Conservation (phyloP, 1,140 invertebrate species). For the Drosophila ercepeae region DNA sequence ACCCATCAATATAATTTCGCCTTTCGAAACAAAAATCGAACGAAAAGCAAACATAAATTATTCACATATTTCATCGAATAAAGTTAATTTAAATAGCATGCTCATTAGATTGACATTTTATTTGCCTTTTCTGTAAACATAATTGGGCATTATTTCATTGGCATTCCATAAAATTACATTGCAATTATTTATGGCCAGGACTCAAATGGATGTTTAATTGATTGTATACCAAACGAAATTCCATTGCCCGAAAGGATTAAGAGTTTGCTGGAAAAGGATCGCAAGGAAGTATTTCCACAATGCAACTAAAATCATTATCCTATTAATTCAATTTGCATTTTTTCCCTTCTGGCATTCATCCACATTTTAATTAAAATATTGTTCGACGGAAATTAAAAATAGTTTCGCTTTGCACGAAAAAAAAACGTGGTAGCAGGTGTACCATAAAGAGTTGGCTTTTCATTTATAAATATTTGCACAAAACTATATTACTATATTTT, state of each 20-base stretch:
- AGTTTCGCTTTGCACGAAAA: neutral
- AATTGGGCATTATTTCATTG: conserved; percentile 33
- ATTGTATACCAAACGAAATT: conserved; percentile 14
- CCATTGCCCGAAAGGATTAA: neutral
- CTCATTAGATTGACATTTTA: conserved; percentile 47
- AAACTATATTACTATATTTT: conserved; percentile 8
- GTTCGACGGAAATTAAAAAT: neutral
- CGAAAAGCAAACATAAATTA: conserved; percentile 18
- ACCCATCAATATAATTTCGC: neutral
- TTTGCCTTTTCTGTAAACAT: conserved; percentile 7
- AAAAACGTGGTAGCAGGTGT: conserved; percentile 18
- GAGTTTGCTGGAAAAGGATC: no score
- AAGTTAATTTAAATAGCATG: conserved; percentile 60
- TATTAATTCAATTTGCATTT: neutral
- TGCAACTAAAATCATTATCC: neutral
- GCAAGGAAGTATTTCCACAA: no score
- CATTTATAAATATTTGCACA: conserved; percentile 32
- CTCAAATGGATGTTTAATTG: conserved; percentile 21
- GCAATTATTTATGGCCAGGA: conserved; percentile 39
- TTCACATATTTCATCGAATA: conserved; percentile 24
- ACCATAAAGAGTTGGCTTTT: conserved; percentile 34
- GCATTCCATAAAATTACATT: conserved; percentile 20
- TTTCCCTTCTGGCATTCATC: no score
- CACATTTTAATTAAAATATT: neutral
- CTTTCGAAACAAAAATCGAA: conserved; percentile 3